A percentile compares a stretch with the other conserved stretches of the same genome.
These are phyloP conservation scores for Petrolisthes manimaculis DNA, from an alignment of 2,888 invertebrate species.

Conservation along the genomic window DNA sequence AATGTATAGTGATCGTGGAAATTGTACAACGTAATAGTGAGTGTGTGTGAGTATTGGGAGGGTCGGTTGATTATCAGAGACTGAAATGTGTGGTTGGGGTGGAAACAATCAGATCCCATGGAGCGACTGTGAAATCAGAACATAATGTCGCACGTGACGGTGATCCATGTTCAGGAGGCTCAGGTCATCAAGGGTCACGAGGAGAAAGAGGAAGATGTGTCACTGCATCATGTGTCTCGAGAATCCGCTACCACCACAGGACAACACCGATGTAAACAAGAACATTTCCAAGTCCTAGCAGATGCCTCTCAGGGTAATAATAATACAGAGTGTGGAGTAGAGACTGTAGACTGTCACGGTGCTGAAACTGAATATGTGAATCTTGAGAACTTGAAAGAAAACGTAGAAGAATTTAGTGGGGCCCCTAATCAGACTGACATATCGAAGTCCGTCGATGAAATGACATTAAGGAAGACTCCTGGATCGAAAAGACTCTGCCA, in stretches of 20 bases:
- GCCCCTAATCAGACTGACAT: neutral
- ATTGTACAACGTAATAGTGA: no score
- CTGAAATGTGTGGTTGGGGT: neutral
- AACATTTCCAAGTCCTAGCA: neutral
- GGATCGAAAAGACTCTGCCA: neutral
- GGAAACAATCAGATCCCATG: no score
- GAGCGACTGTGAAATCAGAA: neutral
- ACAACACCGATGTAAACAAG: neutral
- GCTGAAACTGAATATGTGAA: neutral
- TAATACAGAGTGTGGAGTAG: neutral
- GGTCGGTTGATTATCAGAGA: neutral
- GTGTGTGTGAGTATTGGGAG: neutral
- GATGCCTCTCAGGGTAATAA: neutral
- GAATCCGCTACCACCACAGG: neutral
- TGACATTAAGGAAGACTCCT: neutral
- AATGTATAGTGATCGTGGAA: no score
- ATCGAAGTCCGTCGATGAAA: neutral
- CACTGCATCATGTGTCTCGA: neutral
- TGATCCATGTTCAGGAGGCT: slow-evolving; percentile 35
- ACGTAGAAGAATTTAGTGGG: neutral
- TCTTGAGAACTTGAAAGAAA: neutral
- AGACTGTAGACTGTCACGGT: neutral
- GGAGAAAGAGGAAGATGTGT: neutral
- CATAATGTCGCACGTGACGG: slow-evolving; percentile 45
- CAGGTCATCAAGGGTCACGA: slow-evolving; percentile 10